phyloP scores from a whole-genome alignment of 2,888 invertebrate species.

The Chrysolina americana region DNA sequence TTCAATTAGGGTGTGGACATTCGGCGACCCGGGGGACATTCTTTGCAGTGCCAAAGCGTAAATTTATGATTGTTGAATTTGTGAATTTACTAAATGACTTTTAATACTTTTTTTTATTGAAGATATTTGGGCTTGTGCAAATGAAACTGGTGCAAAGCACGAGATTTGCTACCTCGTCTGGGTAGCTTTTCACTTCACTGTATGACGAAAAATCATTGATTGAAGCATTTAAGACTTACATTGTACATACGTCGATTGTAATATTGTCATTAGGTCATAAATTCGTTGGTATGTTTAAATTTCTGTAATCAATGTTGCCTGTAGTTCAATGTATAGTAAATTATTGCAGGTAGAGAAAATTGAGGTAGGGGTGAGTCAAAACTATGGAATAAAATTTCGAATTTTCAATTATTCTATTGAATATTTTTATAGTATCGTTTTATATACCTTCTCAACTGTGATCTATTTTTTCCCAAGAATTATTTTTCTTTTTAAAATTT shows the following conservation, averaged over 20 bases:
- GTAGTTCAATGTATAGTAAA: slow-evolving; percentile 70
- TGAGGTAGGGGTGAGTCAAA: slow-evolving; percentile 60
- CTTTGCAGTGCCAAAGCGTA: slow-evolving; percentile 70
- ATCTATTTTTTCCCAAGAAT: too few species aligned
- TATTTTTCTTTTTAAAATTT: too few species aligned
- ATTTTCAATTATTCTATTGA: background rate
- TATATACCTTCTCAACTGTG: background rate
- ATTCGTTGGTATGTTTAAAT: slow-evolving; percentile 66
- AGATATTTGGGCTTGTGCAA: slow-evolving; percentile 68
- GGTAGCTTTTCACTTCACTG: slow-evolving; percentile 53
- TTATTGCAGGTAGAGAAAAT: slow-evolving; percentile 67
- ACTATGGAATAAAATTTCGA: background rate
- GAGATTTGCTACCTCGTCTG: slow-evolving; percentile 47
- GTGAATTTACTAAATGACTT: slow-evolving; percentile 59
- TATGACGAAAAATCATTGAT: slow-evolving; percentile 57
- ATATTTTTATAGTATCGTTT: background rate
- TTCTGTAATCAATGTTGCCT: slow-evolving; percentile 68
- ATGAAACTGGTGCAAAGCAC: slow-evolving; percentile 64
- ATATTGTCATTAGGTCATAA: slow-evolving; percentile 67
- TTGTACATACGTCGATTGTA: slow-evolving; percentile 69
- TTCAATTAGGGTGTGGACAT: slow-evolving; percentile 56
- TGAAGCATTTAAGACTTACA: slow-evolving; percentile 63
- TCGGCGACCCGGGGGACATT: slow-evolving; percentile 63
- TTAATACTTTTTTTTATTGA: slow-evolving; percentile 47
- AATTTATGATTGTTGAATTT: slow-evolving; percentile 59